Evolutionary conservation across 2,113 vertebrate species (phyloP), one percentile per base, ranked within the genome.

Genomic region (Mystacornis crossleyi): DNA sequence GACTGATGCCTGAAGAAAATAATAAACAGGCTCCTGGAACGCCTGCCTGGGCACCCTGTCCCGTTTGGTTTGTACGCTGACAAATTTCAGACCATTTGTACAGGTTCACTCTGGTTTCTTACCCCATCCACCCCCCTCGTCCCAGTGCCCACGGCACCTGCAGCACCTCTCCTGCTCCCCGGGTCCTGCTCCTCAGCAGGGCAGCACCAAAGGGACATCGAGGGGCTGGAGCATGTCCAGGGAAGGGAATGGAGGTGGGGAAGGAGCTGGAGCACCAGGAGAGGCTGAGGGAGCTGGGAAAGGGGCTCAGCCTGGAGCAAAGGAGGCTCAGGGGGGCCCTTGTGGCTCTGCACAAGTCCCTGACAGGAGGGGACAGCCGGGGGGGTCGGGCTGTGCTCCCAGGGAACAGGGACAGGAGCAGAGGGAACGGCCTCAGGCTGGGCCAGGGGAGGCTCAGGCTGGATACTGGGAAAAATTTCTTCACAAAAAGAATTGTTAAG

Each of bases 101-200:
- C 10, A 18, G 69, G 18, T 50, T 81, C 19, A 8, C 4, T 0
- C 2, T 28, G 1, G 0, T 33, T 80, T 81, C 42, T 6, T 1
- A 21, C 13, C 16, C 33, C 1, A 0, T 9, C 5, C 8, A 9
- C 29, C 11, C 25, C 9, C 9, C 48, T 51, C 0, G 1, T 31
- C 6, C 14, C 14, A 3, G 25, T 23, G 26, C n/a, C 34, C 12
- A 15, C 1, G 6, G 31, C 20, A 36, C 1, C 4, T 20, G 20
- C 18, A 3, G 43, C 17, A 4, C 29, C 0, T 3, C 15, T 60
- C 28, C 33, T 26, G 24, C 29, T 43, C 15, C 14, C 2, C n/a
- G 9, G 0, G 0, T 17, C 36, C 69, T 23, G 40, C 28, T 25
- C 28, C 67, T 73, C 36, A 89, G 67, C 26, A 51, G 28, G 51